Conservation (phyloP, 2,888 invertebrate species). For the Rhagium mordax region DNA sequence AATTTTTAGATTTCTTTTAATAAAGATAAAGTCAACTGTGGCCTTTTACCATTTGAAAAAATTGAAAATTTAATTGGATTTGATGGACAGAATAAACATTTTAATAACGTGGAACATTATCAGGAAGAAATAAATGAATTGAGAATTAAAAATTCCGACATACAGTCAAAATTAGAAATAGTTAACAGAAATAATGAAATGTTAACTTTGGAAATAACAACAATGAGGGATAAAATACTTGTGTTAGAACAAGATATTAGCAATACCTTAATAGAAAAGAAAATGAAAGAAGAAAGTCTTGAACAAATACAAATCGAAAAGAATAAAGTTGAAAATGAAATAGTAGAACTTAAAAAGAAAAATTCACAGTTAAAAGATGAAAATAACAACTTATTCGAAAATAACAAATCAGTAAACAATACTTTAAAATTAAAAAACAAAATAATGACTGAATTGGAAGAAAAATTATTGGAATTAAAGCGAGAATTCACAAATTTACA, state of each 20-base stretch:
- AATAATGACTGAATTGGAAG: constrained; percentile 17
- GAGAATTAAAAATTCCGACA: neutral
- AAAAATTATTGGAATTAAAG: constrained; percentile 28
- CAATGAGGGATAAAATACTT: constrained; percentile 10
- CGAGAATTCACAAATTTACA: constrained; percentile 31
- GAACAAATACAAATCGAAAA: constrained; percentile 18
- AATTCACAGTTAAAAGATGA: constrained; percentile 4
- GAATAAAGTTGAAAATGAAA: neutral
- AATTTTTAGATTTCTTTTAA: constrained; percentile 6
- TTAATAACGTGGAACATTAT: constrained; percentile 1
- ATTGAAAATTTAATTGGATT: constrained; percentile 24
- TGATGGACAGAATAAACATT: constrained; percentile 6
- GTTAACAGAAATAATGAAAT: constrained; percentile 14
- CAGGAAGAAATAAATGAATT: constrained; percentile 9
- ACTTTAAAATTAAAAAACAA: constrained; percentile 13
- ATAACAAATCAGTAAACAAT: neutral
- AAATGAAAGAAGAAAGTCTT: constrained; percentile 4
- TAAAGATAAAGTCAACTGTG: neutral
- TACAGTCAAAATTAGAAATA: constrained; percentile 5
- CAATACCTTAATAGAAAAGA: constrained; percentile 12
- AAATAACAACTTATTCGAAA: constrained; percentile 25
- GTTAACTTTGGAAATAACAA: neutral
- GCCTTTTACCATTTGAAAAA: constrained; percentile 31
- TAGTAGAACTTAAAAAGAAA: neutral
- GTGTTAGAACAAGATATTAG: constrained; percentile 26